Base-by-base conservation (phyloP, 2,113 vertebrate species). In the Oxygymnocypris stewartii region DNA sequence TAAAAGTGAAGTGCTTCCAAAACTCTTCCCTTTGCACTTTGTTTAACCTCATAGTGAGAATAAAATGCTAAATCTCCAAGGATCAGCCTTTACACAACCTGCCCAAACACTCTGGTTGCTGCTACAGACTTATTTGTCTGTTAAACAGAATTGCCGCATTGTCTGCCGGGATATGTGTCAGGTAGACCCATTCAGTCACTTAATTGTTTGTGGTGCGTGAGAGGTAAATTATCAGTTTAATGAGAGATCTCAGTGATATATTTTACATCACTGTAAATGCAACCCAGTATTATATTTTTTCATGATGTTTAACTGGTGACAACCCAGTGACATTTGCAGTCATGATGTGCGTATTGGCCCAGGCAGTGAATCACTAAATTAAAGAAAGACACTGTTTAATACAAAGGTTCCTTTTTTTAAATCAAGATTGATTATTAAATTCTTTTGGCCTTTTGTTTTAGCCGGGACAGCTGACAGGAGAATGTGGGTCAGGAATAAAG, bases 401-500 rank as follows among this genome's bases (percentile, higher is more conserved):
- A 63, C 31, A 78, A 83, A 75, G 37, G 10, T 23, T 37, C 51
- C 3, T 42, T 84, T 54, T 28, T 75, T 44, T 28, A 2, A 20
- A 20, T 61, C 25, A 77, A 76, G 84, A 83, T 86, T 79, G 11
- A 77, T 35, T 86, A 28, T 84, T 85, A 87, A 80, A 79, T 81
- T 84, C 86, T 86, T 74, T 85, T 85, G 77, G 84, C 81, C 76
- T 59, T 44, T 65, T 81, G 75, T 80, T 80, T 81, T 76, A n/a
- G 35, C 80, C 49, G 35, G 51, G 86, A 82, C 82, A 42, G 65
- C 35, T 37, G 25, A 71, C 54, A 51, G 35, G 77, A 57, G 57
- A 82, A 87, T 86, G 63, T 86, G 51, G 88, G 87, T 86, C 76
- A 82, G 31, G 79, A 82, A n/a, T 61, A 81, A 59, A 75, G 65